Percentiles rank a stretch among this genome's conserved stretches.
These are phyloP conservation scores for Siniperca undulata DNA, from an alignment of 2,797 vertebrate species.

Conservation along the genomic window DNA sequence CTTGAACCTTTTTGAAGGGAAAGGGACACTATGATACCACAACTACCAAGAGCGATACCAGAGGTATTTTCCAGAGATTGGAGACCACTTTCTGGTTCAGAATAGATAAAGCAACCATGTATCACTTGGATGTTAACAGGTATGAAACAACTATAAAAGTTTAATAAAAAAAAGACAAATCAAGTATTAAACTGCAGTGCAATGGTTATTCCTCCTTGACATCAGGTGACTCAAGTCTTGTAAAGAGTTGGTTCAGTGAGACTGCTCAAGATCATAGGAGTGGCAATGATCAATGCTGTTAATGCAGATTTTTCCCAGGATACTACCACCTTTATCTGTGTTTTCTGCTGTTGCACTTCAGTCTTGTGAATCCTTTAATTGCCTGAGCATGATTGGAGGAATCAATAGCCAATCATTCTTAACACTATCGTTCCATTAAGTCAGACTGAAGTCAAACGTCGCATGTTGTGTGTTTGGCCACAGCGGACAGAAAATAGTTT, in stretches of 20 bases:
- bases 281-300: not conserved
- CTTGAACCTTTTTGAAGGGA: not conserved
- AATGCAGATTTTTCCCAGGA: slow-evolving; percentile 4
- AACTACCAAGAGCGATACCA: not conserved
- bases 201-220: not conserved
- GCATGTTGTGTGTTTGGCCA: slow-evolving; percentile 5
- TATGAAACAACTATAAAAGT: not conserved
- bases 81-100: not conserved
- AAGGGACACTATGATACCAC: not conserved
- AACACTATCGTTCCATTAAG: slow-evolving; percentile 38
- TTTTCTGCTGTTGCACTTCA: slow-evolving; percentile 25
- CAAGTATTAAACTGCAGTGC: not conserved
- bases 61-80: not conserved
- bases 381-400: slow-evolving; percentile 42
- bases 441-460: slow-evolving; percentile 27
- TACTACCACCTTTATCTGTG: slow-evolving; percentile 18
- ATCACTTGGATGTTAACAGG: not conserved
- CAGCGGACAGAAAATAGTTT: slow-evolving; percentile 23
- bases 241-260: not conserved
- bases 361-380: slow-evolving; percentile 55
- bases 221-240: not conserved
- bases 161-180: not conserved
- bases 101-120: not conserved
- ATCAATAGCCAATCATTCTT: slow-evolving; percentile 58
- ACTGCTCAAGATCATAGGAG: not conserved